These are phyloP conservation scores for Characodon lateralis DNA, from an alignment of 2,797 vertebrate species.

Conservation along the genomic window DNA sequence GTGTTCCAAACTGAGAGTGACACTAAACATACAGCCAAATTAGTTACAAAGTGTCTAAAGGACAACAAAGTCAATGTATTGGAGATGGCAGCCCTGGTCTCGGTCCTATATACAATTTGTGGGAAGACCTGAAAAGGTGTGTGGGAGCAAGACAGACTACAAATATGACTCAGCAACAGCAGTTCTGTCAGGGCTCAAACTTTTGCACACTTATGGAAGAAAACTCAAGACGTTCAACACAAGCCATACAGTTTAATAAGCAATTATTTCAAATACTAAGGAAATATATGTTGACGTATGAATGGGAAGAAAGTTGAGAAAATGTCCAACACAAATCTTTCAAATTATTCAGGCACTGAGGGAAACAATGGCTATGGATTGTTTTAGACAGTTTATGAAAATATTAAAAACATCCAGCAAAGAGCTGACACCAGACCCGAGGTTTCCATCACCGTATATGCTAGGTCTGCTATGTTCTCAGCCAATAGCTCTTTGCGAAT, in stretches of 20 bases:
- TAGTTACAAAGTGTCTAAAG: background rate
- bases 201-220: background rate
- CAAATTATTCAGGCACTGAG: background rate
- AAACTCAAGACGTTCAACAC: background rate
- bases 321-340: background rate
- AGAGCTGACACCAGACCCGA: background rate
- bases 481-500: background rate
- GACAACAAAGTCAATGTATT: background rate
- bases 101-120: background rate
- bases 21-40: too few species aligned
- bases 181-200: background rate
- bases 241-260: background rate
- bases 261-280: background rate
- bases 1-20: background rate
- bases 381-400: background rate
- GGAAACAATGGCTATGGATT: background rate
- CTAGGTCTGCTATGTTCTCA: background rate
- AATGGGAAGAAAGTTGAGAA: background rate
- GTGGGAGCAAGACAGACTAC: background rate
- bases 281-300: background rate
- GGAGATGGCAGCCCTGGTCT: background rate
- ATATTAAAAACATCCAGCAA: background rate
- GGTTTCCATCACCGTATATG: background rate
- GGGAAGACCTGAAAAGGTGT: background rate
- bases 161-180: background rate